phyloP scores from a whole-genome alignment of 2,113 vertebrate species.

The Chaetops frenatus region DNA sequence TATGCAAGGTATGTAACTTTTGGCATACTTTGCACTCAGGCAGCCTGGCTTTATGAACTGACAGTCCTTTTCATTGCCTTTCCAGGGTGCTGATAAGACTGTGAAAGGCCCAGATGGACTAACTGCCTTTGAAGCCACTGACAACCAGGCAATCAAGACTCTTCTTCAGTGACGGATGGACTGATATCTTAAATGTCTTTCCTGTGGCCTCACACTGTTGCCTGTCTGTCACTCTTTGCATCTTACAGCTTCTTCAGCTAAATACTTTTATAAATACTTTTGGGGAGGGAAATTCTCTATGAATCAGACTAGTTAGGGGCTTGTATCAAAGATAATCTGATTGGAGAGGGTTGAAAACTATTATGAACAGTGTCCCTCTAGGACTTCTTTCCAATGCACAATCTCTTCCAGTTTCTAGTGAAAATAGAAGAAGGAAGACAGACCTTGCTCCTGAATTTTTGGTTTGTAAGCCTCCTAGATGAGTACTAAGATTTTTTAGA shows the following conservation, averaged over 20 bases:
- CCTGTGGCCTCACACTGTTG: conserved; percentile 83
- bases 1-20: neutral
- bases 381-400: conserved; percentile 59
- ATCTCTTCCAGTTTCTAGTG: conserved; percentile 58
- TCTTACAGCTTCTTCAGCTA: conserved; percentile 78
- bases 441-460: conserved; percentile 25
- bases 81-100: conserved; percentile 91
- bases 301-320: conserved; percentile 62
- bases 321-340: conserved; percentile 33
- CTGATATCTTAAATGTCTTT: conserved; percentile 74
- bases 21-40: neutral
- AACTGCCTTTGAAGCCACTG: conserved; percentile 83
- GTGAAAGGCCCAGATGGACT: conserved; percentile 83
- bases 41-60: neutral
- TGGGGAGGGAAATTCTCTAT: conserved; percentile 67
- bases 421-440: conserved; percentile 55
- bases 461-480: conserved; percentile 55
- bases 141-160: conserved; percentile 85
- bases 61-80: conserved; percentile 27
- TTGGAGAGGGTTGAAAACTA: conserved; percentile 33
- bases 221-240: conserved; percentile 83
- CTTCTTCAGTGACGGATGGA: conserved; percentile 87
- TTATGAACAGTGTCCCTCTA: conserved; percentile 26
- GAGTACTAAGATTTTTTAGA: conserved; percentile 44
- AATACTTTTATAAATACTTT: too few species aligned